These are phyloP conservation scores for Lypha dubia DNA, from an alignment of 2,888 invertebrate genomes.

Conservation along the genomic window DNA sequence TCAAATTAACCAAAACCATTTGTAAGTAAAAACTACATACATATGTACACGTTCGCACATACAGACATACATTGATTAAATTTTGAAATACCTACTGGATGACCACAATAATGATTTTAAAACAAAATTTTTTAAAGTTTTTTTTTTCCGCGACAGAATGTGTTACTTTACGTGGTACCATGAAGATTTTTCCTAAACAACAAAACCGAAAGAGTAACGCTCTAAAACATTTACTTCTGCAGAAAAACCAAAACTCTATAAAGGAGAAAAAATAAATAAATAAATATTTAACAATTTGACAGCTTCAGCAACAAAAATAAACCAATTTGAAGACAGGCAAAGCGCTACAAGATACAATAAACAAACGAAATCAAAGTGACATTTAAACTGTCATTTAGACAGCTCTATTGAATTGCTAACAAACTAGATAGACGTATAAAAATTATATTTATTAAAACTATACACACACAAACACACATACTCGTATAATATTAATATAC, in stretches of 20 bases:
- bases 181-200: too few species aligned
- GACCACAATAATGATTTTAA: slow-evolving; percentile 46
- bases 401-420: slow-evolving; percentile 66
- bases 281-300: slow-evolving; percentile 40
- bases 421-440: slow-evolving; percentile 35
- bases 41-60: too few species aligned
- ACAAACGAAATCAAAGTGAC: slow-evolving; percentile 67
- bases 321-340: slow-evolving; percentile 48
- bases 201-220: too few species aligned
- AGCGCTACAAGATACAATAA: slow-evolving; percentile 26
- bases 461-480: too few species aligned
- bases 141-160: background rate
- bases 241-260: too few species aligned
- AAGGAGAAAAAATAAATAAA: background rate
- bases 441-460: slow-evolving; percentile 1
- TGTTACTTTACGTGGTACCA: slow-evolving; percentile 24
- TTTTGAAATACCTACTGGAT: slow-evolving; percentile 26
- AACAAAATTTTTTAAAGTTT: slow-evolving; percentile 37
- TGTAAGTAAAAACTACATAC: slow-evolving; percentile 35
- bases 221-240: too few species aligned
- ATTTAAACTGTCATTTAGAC: slow-evolving; percentile 72
- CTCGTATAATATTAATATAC: background rate
- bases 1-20: background rate
- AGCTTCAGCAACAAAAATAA: slow-evolving; percentile 42
- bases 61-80: too few species aligned